Evolutionary conservation across 2,797 vertebrate genomes (phyloP).

Genomic region (Phoebastria nigripes): DNA sequence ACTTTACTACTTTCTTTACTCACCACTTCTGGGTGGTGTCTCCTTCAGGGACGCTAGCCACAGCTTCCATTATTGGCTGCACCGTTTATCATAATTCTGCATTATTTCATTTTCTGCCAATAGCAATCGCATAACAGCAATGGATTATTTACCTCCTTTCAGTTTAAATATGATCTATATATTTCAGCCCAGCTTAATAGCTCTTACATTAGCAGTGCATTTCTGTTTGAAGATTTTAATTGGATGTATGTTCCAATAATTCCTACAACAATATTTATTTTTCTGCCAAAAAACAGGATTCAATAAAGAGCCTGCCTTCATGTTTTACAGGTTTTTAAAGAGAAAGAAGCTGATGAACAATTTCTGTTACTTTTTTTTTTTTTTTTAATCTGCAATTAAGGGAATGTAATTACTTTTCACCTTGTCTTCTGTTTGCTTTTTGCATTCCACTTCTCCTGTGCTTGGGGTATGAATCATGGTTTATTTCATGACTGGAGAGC

Average conservation of each 20-base stretch:
- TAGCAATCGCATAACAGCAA: not conserved
- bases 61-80: not conserved
- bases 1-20: conserved; percentile 10
- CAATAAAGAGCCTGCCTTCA: not conserved
- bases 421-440: conserved; percentile 42
- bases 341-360: not conserved
- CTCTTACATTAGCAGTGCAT: not conserved
- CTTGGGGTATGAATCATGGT: conserved; percentile 27
- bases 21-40: not conserved
- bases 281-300: not conserved
- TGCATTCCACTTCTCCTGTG: conserved; percentile 8
- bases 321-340: not conserved
- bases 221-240: conserved; percentile 1
- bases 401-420: conserved; percentile 46
- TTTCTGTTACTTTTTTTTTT: not conserved
- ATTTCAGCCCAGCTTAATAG: not conserved
- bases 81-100: not conserved
- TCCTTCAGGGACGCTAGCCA: not conserved
- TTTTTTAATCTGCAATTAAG: not conserved
- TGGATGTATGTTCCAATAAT: not conserved
- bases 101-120: conserved; percentile 22
- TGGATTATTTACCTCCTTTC: conserved; percentile 38
- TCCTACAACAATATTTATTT: conserved; percentile 8
- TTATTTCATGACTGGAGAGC: not conserved
- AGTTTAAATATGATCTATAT: conserved; percentile 19